Evolutionary conservation across 2,888 invertebrate species (phyloP).

Genomic region (Petrolisthes cinctipes): DNA sequence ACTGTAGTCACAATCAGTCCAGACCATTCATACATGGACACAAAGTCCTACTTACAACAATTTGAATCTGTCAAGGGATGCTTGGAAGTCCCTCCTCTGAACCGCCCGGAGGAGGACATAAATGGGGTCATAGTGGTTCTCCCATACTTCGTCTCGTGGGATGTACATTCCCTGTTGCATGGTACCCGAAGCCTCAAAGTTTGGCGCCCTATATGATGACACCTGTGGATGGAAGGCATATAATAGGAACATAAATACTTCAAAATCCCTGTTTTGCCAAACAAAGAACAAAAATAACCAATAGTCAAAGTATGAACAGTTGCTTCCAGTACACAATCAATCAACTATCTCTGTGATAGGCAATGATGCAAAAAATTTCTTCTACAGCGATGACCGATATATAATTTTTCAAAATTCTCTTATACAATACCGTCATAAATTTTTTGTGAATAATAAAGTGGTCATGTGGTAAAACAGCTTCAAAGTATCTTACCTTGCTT

Average conservation of each 20-base stretch:
- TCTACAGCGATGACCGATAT: no score
- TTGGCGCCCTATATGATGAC: constrained; percentile 89
- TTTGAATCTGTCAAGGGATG: constrained; percentile 92
- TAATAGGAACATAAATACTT: no score
- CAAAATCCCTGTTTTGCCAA: no score
- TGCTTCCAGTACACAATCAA: no score
- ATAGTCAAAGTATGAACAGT: no score
- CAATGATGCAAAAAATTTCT: not conserved
- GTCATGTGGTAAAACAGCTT: not conserved
- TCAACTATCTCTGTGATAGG: no score
- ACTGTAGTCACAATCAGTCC: no score
- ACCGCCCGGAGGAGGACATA: constrained; percentile 92
- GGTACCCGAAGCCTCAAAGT: constrained; percentile 83
- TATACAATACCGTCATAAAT: not conserved
- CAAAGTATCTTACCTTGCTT: constrained; percentile 76
- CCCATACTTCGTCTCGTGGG: constrained; percentile 89
- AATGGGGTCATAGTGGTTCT: constrained; percentile 91
- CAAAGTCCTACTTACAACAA: constrained; percentile 80
- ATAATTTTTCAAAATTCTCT: not conserved
- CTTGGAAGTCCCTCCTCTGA: constrained; percentile 92
- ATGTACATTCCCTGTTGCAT: constrained; percentile 86
- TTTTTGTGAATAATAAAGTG: not conserved
- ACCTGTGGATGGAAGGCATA: constrained; percentile 72
- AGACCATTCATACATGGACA: not conserved
- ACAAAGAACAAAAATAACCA: no score